Conservation (phyloP, 2,888 invertebrate genomes). For the Acronicta alni region DNA sequence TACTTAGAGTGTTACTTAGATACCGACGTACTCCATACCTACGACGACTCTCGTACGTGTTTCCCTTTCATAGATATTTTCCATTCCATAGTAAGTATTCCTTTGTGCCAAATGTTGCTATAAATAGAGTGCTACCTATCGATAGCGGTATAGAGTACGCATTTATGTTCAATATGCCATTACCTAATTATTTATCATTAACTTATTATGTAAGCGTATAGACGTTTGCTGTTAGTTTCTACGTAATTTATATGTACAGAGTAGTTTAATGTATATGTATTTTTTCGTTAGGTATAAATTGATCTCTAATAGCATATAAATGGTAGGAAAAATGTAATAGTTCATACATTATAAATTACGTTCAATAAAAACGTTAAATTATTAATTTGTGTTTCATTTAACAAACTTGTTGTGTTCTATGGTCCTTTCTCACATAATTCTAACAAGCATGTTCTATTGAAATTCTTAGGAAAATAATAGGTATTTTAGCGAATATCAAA, state of each 20-base stretch:
- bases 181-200: conserved; percentile 49
- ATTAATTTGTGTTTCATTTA: conserved; percentile 66
- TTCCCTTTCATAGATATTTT: conserved; percentile 33
- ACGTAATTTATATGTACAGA: conserved; percentile 70
- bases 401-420: neutral
- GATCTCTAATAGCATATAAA: conserved; percentile 76
- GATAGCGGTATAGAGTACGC: conserved; percentile 33
- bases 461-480: conserved; percentile 49
- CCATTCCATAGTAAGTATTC: conserved; percentile 27
- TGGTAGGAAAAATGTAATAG: conserved; percentile 81
- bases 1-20: conserved; percentile 55
- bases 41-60: conserved; percentile 36
- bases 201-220: conserved; percentile 55
- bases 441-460: conserved; percentile 22
- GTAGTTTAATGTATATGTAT: conserved; percentile 67
- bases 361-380: conserved; percentile 87
- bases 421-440: conserved; percentile 8
- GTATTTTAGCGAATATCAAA: conserved; percentile 53
- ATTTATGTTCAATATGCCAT: conserved; percentile 39
- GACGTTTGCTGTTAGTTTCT: conserved; percentile 61
- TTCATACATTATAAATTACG: conserved; percentile 78
- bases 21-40: conserved; percentile 35
- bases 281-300: conserved; percentile 71
- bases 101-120: conserved; percentile 55
- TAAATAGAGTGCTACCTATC: conserved; percentile 24